phyloP scores from a whole-genome alignment of 2,888 invertebrate genomes.

The Mimumesa dahlbomi region DNA sequence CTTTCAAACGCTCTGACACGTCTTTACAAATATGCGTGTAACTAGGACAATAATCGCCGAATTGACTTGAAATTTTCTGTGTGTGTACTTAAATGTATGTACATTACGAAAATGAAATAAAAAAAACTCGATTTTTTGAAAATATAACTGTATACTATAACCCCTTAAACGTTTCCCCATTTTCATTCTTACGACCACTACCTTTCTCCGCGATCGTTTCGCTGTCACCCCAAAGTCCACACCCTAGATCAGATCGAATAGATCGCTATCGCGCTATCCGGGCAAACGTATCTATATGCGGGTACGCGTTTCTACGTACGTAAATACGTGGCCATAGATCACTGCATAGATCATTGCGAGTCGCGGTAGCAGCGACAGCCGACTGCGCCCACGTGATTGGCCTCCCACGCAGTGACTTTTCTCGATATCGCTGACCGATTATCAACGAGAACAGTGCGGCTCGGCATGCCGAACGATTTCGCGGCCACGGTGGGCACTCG shows the following conservation, averaged over 20 bases:
- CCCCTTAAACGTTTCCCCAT: not conserved
- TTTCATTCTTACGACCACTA: not conserved
- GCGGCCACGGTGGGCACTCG: conserved; percentile 11
- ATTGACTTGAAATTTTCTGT: too few relatives aligned
- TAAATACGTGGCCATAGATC: too few relatives aligned
- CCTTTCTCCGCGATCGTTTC: conserved; percentile 5
- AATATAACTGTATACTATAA: too few relatives aligned
- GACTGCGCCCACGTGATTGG: conserved; percentile 32
- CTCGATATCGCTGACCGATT: conserved; percentile 28
- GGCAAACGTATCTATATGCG: conserved; percentile 2
- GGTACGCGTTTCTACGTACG: too few relatives aligned
- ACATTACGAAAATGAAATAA: too few relatives aligned
- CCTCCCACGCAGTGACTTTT: conserved; percentile 30
- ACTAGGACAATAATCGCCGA: too few relatives aligned
- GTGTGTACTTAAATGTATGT: too few relatives aligned
- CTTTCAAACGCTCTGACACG: too few relatives aligned
- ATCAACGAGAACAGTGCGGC: conserved; percentile 2
- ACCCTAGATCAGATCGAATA: conserved; percentile 27
- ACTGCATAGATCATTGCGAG: conserved; percentile 24
- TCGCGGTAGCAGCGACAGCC: conserved; percentile 24
- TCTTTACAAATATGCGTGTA: too few relatives aligned
- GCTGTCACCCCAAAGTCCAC: conserved; percentile 32
- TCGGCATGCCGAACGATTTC: conserved; percentile 21
- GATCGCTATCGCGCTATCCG: conserved; percentile 25
- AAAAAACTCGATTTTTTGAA: too few relatives aligned